phyloP scores from a whole-genome alignment of 1,140 invertebrate genomes.

The Macrostomum lignano region DNA sequence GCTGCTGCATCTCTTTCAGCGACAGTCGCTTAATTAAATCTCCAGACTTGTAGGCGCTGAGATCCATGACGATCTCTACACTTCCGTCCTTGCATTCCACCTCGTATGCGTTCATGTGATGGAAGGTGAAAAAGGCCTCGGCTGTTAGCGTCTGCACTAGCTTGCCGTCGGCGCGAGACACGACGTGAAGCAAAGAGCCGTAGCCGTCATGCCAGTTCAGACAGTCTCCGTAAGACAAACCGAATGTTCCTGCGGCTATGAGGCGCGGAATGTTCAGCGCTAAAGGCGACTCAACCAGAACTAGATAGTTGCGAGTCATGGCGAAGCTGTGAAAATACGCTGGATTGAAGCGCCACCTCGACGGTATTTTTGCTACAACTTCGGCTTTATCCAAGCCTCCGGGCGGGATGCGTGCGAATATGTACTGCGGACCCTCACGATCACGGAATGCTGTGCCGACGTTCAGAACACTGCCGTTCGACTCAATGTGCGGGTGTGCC shows the following conservation, averaged over 20 bases:
- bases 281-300: constrained; percentile 53
- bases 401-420: no score
- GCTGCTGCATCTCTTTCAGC: no score
- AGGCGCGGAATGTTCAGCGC: constrained; percentile 36
- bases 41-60: no score
- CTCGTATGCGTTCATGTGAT: constrained; percentile 60
- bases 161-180: constrained; percentile 31
- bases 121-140: constrained; percentile 50
- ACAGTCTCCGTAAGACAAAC: constrained; percentile 23
- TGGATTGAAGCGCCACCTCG: constrained; percentile 43
- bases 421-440: no score
- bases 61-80: no score
- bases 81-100: constrained; percentile 39
- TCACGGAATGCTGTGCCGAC: no score
- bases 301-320: constrained; percentile 48
- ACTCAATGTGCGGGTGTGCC: no score
- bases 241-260: constrained; percentile 28
- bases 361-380: no score
- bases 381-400: no score
- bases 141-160: constrained; percentile 32
- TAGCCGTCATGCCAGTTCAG: constrained; percentile 28
- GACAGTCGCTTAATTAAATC: no score
- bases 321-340: constrained; percentile 65
- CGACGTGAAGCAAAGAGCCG: constrained; percentile 11
- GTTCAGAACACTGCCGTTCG: no score